Base-by-base conservation (phyloP, 1,140 invertebrate species). In the Neelides sp. region DNA sequence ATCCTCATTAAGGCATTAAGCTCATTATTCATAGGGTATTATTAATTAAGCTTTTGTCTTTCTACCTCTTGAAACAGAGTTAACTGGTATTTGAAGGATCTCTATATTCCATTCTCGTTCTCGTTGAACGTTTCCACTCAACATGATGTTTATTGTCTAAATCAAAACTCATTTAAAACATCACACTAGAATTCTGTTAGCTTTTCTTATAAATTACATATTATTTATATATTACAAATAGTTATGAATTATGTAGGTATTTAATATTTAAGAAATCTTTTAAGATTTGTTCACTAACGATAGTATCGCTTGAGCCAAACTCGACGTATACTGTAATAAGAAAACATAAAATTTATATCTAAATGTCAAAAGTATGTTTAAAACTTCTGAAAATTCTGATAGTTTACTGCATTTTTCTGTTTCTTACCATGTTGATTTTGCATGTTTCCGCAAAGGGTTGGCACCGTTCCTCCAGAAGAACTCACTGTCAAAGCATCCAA, bases 51-150 rank as follows among this genome's bases (percentile, higher is more conserved):
- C 30, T 24, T 19, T 48, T 37, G 4, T 22, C 19, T 28, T 27
- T 8, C n/a, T 48, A 58, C 57, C 57, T 54, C 54, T 48, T 3
- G 19, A 12, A 12, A 45, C 19, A 15, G 55, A 47, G 19, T 51
- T 47, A 35, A 55, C 57, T n/a, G 55, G 47, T 23, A 61, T 57
- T 30, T 36, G 46, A 8, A 57, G 27, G 34, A 61, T 44, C 32
- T 61, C 55, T 35, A 61, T 54, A 28, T 55, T 57, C 59, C 59
- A 61, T 3, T 40, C 28, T 20, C 59, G 46, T n/a, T 61, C 59
- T 35, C 50, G 41, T 23, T 48, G 46, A 12, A 40, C 39, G 17
- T 52, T 54, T 8, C 44, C 40, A 20, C 48, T 50, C 10, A 61
- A 20, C 0, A 61, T 28, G 2, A 61, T 26, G 30, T 55, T 57